Conservation (phyloP, 2,113 vertebrate genomes). For the Vombatus ursinus region DNA sequence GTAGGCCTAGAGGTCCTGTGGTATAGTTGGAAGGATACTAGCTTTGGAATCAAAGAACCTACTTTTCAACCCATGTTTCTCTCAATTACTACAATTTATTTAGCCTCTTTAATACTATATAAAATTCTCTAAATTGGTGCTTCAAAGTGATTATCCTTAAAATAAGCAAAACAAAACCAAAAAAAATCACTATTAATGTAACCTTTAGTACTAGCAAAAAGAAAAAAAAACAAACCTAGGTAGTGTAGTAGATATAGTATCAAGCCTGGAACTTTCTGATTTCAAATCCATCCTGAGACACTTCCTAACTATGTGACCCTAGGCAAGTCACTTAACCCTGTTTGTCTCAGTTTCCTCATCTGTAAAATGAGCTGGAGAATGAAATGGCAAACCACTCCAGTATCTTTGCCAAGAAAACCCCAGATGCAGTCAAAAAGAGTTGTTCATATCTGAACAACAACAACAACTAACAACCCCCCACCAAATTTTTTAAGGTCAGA, state of each 20-base stretch:
- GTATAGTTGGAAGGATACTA: background rate
- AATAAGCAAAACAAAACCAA: background rate
- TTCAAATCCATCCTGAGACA: too few species aligned
- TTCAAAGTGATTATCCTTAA: background rate
- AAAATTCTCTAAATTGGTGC: background rate
- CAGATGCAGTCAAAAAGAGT: too few species aligned
- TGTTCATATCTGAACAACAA: too few species aligned
- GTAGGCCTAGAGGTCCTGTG: background rate
- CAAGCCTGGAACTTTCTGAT: too few species aligned
- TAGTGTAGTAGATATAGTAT: too few species aligned
- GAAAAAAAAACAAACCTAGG: background rate
- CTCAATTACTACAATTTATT: background rate
- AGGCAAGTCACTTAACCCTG: too few species aligned
- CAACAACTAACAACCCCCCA: too few species aligned
- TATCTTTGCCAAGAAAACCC: too few species aligned
- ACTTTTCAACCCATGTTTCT: background rate
- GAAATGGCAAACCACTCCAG: too few species aligned
- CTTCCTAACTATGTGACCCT: too few species aligned
- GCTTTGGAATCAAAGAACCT: background rate
- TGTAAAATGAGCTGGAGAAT: too few species aligned
- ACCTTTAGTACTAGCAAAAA: background rate
- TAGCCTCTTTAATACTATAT: background rate
- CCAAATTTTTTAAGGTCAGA: background rate
- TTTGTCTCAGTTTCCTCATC: too few species aligned
- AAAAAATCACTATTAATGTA: background rate